phyloP scores from a whole-genome alignment of 2,888 invertebrate species.

The Himalopsyche japonica region DNA sequence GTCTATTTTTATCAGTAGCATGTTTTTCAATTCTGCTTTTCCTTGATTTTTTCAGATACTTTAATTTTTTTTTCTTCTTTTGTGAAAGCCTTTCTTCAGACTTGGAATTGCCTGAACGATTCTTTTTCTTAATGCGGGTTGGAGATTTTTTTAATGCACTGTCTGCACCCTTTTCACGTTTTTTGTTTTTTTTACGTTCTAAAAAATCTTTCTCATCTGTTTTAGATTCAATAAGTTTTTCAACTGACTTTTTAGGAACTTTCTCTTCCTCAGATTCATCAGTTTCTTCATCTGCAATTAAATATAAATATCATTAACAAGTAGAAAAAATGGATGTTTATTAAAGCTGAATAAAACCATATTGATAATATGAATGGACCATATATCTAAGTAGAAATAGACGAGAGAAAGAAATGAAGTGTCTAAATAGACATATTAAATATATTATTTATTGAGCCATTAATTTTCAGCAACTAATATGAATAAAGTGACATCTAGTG shows the following conservation, averaged over 20 bases:
- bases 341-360: neutral
- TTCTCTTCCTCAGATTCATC: slow-evolving; percentile 11
- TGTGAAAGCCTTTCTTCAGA: neutral
- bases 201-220: neutral
- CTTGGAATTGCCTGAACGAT: neutral
- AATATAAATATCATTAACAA: neutral
- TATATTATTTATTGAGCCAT: no score
- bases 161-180: slow-evolving; percentile 21
- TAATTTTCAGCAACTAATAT: no score
- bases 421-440: no score
- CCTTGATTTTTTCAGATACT: slow-evolving; percentile 40
- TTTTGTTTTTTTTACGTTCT: slow-evolving; percentile 33
- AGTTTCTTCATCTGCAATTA: slow-evolving; percentile 23
- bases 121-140: neutral
- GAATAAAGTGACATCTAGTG: no score
- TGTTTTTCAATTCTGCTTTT: slow-evolving; percentile 38
- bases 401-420: no score
- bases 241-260: neutral
- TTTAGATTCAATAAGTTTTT: neutral
- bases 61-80: slow-evolving; percentile 41
- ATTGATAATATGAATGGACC: no score
- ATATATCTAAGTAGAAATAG: no score
- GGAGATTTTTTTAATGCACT: neutral
- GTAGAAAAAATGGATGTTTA: neutral
- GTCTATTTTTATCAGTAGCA: slow-evolving; percentile 47